Percentiles rank a stretch among this genome's conserved stretches.
phyloP scores from a whole-genome alignment of 2,113 vertebrate species.

The Labeo catla region DNA sequence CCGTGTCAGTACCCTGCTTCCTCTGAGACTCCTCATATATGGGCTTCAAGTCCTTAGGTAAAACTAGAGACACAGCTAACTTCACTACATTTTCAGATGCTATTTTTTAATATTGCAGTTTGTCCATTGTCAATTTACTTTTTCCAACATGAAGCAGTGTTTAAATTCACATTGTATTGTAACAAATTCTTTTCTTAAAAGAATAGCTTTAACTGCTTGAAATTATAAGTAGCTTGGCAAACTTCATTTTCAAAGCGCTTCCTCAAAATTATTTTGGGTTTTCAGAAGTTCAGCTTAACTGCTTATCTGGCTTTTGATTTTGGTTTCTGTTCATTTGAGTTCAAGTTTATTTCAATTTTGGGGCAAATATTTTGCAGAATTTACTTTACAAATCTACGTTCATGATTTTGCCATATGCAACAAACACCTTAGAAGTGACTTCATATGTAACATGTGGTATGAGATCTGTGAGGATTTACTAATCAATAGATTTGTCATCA shows the following conservation, averaged over 20 bases:
- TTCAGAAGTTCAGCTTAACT: neutral
- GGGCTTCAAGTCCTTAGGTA: slow-evolving; percentile 27
- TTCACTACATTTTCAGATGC: neutral
- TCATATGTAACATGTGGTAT: neutral
- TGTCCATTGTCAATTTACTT: neutral
- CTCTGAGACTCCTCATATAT: slow-evolving; percentile 33
- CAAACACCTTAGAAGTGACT: neutral
- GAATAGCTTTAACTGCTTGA: neutral
- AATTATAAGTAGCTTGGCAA: neutral
- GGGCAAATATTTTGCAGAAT: neutral
- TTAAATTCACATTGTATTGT: neutral
- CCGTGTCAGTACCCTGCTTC: slow-evolving; percentile 23
- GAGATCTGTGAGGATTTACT: neutral
- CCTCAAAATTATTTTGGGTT: neutral
- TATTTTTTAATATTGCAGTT: neutral
- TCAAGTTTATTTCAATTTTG: neutral
- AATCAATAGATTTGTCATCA: neutral
- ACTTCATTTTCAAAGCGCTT: neutral
- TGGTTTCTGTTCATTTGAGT: neutral
- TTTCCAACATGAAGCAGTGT: neutral
- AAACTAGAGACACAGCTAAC: neutral
- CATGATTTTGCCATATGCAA: neutral
- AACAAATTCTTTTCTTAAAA: neutral
- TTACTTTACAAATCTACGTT: slow-evolving; percentile 1
- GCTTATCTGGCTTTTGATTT: neutral